These are phyloP conservation scores for Drosophila kokeensis DNA, from an alignment of 2,888 invertebrate genomes.

Conservation along the genomic window DNA sequence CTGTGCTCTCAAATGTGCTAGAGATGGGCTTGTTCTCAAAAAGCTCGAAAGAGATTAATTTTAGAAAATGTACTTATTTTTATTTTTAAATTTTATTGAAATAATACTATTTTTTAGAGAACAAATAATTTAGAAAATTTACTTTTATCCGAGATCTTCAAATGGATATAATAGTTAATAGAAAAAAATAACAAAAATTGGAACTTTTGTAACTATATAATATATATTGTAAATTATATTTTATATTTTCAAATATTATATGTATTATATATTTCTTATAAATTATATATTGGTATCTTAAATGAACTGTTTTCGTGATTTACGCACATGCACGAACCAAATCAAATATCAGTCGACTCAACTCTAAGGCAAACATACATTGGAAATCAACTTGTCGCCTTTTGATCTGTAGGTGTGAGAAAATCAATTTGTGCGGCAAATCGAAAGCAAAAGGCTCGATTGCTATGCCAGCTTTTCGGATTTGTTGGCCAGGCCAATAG, in stretches of 20 bases:
- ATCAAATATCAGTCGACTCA: conserved; percentile 1
- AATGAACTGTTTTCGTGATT: no score
- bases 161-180: background rate
- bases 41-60: background rate
- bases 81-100: background rate
- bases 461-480: conserved; percentile 43
- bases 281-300: background rate
- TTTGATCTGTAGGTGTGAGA: conserved; percentile 57
- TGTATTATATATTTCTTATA: background rate
- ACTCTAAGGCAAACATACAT: conserved; percentile 25
- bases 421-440: conserved; percentile 69
- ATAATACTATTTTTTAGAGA: background rate
- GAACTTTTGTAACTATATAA: no score
- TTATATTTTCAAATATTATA: background rate
- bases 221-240: background rate
- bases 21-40: background rate
- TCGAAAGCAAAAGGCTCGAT: conserved; percentile 37
- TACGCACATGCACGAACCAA: background rate
- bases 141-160: background rate
- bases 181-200: background rate
- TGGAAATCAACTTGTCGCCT: conserved; percentile 65
- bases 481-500: conserved; percentile 22
- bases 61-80: background rate
- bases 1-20: conserved; percentile 9
- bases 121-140: background rate